These are phyloP conservation scores for Bombus waltoni DNA, from an alignment of 1,140 invertebrate genomes.

Conservation along the genomic window DNA sequence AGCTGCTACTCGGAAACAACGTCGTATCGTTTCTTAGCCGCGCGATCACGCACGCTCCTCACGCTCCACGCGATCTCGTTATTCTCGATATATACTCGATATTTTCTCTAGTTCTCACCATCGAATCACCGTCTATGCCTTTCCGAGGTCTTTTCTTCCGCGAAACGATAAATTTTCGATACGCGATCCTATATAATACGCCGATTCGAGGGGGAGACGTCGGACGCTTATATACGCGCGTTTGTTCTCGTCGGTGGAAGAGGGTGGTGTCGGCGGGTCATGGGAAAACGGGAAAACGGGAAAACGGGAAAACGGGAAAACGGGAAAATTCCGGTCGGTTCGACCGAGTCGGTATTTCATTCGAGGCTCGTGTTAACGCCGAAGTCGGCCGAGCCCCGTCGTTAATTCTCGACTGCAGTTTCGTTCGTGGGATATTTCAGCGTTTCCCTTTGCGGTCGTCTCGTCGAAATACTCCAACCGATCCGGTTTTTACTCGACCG, in stretches of 20 bases:
- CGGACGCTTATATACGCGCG: neutral
- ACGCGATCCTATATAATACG: neutral
- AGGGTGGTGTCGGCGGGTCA: neutral
- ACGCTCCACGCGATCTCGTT: too few species aligned
- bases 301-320: too few species aligned
- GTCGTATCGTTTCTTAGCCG: too few species aligned
- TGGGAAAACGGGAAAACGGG: neutral
- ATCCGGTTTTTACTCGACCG: neutral
- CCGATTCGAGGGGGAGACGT: neutral
- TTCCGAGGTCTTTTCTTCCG: neutral
- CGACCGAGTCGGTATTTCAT: conserved; percentile 46
- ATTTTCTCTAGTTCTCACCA: too few species aligned
- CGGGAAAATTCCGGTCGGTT: neutral
- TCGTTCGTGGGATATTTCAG: conserved; percentile 22
- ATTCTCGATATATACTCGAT: too few species aligned
- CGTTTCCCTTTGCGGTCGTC: conserved; percentile 37
- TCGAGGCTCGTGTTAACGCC: conserved; percentile 33
- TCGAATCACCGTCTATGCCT: too few species aligned
- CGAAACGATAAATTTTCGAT: neutral
- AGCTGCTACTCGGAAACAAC: too few species aligned
- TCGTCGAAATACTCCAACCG: conserved; percentile 18
- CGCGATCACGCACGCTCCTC: too few species aligned
- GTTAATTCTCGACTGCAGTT: conserved; percentile 25
- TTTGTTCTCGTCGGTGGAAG: neutral
- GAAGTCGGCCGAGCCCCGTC: conserved; percentile 22